Conservation (phyloP, 2,113 vertebrate species). For the Gasterosteus aculeatus region DNA sequence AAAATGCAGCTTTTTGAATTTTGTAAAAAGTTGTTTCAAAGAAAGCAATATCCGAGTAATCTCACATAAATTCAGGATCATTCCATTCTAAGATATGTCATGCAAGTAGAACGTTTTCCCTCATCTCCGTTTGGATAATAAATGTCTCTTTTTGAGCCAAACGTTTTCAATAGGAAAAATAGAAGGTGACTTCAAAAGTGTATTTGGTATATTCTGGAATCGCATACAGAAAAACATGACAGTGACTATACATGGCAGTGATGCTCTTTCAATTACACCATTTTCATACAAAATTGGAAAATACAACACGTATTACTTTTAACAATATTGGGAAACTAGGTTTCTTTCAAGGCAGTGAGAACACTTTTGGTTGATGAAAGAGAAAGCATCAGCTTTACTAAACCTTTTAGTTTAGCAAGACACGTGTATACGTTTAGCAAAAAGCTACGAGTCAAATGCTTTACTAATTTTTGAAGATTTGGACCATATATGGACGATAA, state of each 20-base stretch:
- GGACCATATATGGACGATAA: neutral
- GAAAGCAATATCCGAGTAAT: slow-evolving; percentile 59
- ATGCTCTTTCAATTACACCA: neutral
- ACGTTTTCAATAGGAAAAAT: neutral
- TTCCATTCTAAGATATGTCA: slow-evolving; percentile 47
- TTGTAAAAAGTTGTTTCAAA: slow-evolving; percentile 51
- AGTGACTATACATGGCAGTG: neutral
- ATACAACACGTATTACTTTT: neutral
- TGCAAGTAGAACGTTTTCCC: slow-evolving; percentile 34
- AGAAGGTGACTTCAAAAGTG: neutral
- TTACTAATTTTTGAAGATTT: neutral
- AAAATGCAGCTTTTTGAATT: slow-evolving; percentile 47
- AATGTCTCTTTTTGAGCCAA: slow-evolving; percentile 17
- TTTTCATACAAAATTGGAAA: neutral
- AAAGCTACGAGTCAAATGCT: neutral
- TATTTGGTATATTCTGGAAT: neutral
- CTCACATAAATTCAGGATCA: slow-evolving; percentile 35
- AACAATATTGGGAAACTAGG: neutral
- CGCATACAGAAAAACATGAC: neutral
- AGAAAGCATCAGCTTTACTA: neutral
- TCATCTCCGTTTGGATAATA: slow-evolving; percentile 24
- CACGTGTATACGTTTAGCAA: neutral
- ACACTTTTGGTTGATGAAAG: neutral
- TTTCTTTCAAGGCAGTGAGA: neutral
- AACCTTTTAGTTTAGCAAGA: neutral